Evolutionary conservation across 2,113 vertebrate genomes (phyloP).

Genomic region (pig (Sus scrofa)): T2T-Sscrofa CM000820.6:91324501-91325000

Average conservation of each 20-base stretch:
- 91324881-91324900: too few species aligned
- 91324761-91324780: not conserved
- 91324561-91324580: conserved; percentile 42
- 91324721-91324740: not conserved
- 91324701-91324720: not conserved
- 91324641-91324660: not conserved
- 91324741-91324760: not conserved
- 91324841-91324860: not conserved
- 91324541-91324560: conserved; percentile 55
- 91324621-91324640: conserved; percentile 11
- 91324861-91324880: too few species aligned
- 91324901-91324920: too few species aligned
- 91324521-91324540: conserved; percentile 72
- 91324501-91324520: conserved; percentile 69
- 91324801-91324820: not conserved
- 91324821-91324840: not conserved
- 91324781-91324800: not conserved
- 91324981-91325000: too few species aligned
- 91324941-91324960: too few species aligned
- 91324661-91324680: conserved; percentile 29
- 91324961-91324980: too few species aligned
- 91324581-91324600: conserved; percentile 35
- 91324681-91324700: conserved; percentile 11
- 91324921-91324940: too few species aligned
- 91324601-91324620: conserved; percentile 52